A percentile compares a stretch with the other conserved stretches of the same genome.
Evolutionary conservation across 2,113 vertebrate genomes (phyloP).

Genomic region (Apaloderma vittatum): DNA sequence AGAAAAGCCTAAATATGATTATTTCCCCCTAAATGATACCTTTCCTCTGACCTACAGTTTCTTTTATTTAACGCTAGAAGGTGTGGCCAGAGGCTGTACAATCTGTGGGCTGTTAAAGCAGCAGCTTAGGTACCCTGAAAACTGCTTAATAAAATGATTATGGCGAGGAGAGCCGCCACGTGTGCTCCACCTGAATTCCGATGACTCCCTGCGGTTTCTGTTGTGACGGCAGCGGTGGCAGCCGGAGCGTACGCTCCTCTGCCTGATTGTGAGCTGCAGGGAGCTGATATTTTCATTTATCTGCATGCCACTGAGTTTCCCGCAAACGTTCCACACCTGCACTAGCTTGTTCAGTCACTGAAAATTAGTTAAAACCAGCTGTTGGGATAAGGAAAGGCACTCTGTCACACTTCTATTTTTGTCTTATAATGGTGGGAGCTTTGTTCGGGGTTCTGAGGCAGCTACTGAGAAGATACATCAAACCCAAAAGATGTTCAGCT

Average conservation of each 20-base stretch:
- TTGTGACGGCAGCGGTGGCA: slow-evolving; percentile 39
- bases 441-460: neutral
- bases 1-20: neutral
- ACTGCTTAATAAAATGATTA: neutral
- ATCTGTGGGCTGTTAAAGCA: neutral
- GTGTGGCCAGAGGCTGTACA: neutral
- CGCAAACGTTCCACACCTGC: slow-evolving; percentile 21
- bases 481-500: accelerated
- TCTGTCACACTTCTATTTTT: neutral
- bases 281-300: slow-evolving; percentile 53
- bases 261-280: slow-evolving; percentile 56
- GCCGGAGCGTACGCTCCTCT: neutral
- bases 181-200: neutral
- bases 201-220: slow-evolving; percentile 20
- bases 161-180: neutral
- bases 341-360: neutral
- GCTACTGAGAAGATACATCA: neutral
- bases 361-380: slow-evolving; percentile 30
- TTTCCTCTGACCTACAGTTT: neutral
- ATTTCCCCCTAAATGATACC: neutral
- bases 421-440: accelerated
- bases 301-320: neutral
- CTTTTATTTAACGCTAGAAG: neutral
- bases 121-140: neutral
- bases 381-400: neutral